Percentiles rank a stretch among this genome's conserved stretches.
Evolutionary conservation across 2,888 invertebrate genomes (phyloP).

Genomic region (Scaptomyza cyrtandrae): DNA sequence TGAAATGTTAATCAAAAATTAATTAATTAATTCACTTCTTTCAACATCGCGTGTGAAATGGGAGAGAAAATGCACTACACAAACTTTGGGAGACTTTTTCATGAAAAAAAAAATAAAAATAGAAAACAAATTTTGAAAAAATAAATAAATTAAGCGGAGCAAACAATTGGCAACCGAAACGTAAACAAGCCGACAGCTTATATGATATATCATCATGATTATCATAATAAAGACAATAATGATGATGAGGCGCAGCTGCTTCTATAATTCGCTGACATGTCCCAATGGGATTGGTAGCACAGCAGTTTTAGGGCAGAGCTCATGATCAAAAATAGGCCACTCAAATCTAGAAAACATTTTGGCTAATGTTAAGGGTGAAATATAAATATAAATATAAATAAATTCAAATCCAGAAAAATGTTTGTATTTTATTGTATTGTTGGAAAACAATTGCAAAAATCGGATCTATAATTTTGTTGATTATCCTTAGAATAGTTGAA

Average conservation of each 20-base stretch:
- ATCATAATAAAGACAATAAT: constrained; percentile 1
- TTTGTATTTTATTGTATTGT: too few species aligned
- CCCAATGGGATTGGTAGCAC: not conserved
- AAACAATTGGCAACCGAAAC: constrained; percentile 43
- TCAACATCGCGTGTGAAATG: constrained; percentile 46
- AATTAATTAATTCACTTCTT: constrained; percentile 12
- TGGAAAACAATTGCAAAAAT: too few species aligned
- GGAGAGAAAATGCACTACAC: constrained; percentile 21
- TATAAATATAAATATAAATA: not conserved
- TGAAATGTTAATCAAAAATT: constrained; percentile 11
- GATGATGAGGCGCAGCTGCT: constrained; percentile 16
- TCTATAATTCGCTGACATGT: constrained; percentile 3
- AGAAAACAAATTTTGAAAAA: constrained; percentile 32
- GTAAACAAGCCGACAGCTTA: constrained; percentile 42
- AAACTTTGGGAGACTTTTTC: constrained; percentile 22
- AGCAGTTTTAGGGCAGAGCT: constrained; percentile 22
- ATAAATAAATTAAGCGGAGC: constrained; percentile 39
- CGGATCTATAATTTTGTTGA: too few species aligned
- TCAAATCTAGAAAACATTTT: constrained; percentile 12
- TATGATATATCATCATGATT: constrained; percentile 20
- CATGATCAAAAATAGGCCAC: constrained; percentile 40
- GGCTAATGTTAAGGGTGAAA: constrained; percentile 6
- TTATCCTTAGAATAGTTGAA: too few species aligned
- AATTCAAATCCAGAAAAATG: too few species aligned
- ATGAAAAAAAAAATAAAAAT: not conserved